Evolutionary conservation across 2,797 vertebrate species (phyloP).

Genomic region (Ibycter americanus): DNA sequence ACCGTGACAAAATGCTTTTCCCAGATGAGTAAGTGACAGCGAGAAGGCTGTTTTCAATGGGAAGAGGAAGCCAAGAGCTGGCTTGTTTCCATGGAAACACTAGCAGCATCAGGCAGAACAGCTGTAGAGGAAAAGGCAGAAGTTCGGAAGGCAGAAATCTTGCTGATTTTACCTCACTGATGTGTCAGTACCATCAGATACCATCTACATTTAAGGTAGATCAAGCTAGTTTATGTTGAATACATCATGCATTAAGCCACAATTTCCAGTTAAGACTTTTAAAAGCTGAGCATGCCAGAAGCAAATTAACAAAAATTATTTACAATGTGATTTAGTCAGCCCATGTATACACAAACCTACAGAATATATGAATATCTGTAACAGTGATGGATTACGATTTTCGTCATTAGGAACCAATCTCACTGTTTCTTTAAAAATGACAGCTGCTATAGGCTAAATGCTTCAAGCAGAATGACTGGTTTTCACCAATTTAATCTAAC

Average conservation of each 20-base stretch:
- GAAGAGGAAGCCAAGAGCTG: slow-evolving; percentile 87
- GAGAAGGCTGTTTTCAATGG: slow-evolving; percentile 87
- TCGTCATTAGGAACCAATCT: not conserved
- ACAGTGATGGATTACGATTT: not conserved
- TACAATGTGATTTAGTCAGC: not conserved
- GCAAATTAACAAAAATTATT: not conserved
- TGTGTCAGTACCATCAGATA: not conserved
- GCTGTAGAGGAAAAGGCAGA: slow-evolving; percentile 75
- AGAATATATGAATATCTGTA: not conserved
- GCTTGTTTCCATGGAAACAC: slow-evolving; percentile 95
- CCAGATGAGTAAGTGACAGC: slow-evolving; percentile 85
- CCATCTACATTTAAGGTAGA: not conserved
- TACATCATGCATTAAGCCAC: not conserved
- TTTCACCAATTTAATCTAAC: not conserved
- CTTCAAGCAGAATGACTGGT: not conserved
- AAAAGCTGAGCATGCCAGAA: not conserved
- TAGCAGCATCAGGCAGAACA: slow-evolving; percentile 83
- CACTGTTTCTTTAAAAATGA: not conserved
- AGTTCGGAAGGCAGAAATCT: slow-evolving; percentile 66
- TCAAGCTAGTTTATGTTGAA: not conserved
- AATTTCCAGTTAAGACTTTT: not conserved
- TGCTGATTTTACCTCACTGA: slow-evolving; percentile 50
- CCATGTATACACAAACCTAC: not conserved
- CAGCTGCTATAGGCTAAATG: not conserved
- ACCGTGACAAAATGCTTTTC: slow-evolving; percentile 82